Conservation (phyloP, 2,888 invertebrate species). For the Tubulanus polymorphus region DNA sequence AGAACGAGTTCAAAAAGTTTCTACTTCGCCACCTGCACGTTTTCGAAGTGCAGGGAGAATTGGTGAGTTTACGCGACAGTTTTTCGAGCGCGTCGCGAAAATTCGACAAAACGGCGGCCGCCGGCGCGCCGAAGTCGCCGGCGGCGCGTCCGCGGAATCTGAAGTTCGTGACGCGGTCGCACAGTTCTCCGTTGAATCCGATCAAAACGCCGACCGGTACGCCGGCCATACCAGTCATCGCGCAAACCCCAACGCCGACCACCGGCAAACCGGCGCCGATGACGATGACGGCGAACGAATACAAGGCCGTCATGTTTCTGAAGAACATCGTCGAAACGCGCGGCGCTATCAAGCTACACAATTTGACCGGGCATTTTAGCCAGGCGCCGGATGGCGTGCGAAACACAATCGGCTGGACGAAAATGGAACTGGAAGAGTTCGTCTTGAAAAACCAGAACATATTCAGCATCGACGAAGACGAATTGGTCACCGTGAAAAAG, state of each 20-base stretch:
- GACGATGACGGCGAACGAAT: conserved; percentile 53
- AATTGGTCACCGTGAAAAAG: conserved; percentile 44
- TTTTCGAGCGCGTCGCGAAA: conserved; percentile 19
- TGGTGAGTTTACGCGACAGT: conserved; percentile 43
- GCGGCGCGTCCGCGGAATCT: not conserved
- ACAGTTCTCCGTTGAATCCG: not conserved
- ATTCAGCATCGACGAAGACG: conserved; percentile 46
- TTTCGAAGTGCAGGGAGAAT: conserved; percentile 51
- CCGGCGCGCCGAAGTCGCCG: not conserved
- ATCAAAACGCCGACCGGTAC: not conserved
- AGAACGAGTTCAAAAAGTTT: conserved; percentile 51
- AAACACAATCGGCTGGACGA: conserved; percentile 51
- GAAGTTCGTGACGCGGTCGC: not conserved
- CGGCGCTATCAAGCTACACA: conserved; percentile 42
- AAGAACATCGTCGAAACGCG: conserved; percentile 51
- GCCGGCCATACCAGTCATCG: conserved; percentile 12
- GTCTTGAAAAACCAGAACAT: conserved; percentile 45
- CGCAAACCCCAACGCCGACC: conserved; percentile 20
- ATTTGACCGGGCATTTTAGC: conserved; percentile 43
- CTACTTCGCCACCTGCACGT: conserved; percentile 51
- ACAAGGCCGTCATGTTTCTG: conserved; percentile 53
- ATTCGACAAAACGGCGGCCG: not conserved
- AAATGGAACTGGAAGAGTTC: conserved; percentile 48
- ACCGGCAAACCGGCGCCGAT: conserved; percentile 36
- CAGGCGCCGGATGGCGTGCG: conserved; percentile 48